These are phyloP conservation scores for Anser cygnoides DNA, from an alignment of 2,113 vertebrate species.

Conservation along the genomic window DNA sequence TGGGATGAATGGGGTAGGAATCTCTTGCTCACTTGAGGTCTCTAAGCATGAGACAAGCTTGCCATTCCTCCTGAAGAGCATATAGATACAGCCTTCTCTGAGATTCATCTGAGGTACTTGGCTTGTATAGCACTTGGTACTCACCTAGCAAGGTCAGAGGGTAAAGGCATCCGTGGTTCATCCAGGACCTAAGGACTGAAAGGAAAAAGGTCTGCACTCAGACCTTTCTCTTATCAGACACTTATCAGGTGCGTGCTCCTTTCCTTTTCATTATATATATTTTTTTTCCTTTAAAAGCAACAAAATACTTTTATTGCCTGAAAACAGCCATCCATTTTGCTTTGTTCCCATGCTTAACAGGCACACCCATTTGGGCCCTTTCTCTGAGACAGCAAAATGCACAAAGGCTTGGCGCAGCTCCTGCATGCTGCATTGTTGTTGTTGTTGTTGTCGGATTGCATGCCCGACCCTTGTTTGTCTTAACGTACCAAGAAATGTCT, in stretches of 20 bases:
- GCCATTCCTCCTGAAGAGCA: background rate
- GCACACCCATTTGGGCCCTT: conserved; percentile 10
- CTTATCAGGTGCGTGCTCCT: background rate
- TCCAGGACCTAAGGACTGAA: background rate
- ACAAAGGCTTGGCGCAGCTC: background rate
- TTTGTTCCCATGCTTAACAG: background rate
- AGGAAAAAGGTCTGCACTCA: background rate
- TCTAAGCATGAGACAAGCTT: background rate
- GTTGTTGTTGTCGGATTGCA: background rate
- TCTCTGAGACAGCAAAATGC: background rate
- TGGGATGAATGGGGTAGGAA: background rate
- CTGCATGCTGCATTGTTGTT: background rate
- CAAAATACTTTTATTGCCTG: background rate
- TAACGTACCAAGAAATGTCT: rapidly evolving
- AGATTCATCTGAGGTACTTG: background rate
- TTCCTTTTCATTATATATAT: background rate
- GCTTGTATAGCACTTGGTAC: background rate
- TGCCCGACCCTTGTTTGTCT: background rate
- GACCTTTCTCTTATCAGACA: background rate
- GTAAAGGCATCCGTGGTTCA: background rate
- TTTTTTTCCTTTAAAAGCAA: background rate
- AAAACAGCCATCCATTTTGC: background rate
- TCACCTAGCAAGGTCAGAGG: background rate
- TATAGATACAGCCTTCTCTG: background rate
- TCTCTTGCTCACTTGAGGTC: background rate